These are phyloP conservation scores for Ostrea edulis DNA, from an alignment of 1,140 invertebrate species.

Conservation along the genomic window DNA sequence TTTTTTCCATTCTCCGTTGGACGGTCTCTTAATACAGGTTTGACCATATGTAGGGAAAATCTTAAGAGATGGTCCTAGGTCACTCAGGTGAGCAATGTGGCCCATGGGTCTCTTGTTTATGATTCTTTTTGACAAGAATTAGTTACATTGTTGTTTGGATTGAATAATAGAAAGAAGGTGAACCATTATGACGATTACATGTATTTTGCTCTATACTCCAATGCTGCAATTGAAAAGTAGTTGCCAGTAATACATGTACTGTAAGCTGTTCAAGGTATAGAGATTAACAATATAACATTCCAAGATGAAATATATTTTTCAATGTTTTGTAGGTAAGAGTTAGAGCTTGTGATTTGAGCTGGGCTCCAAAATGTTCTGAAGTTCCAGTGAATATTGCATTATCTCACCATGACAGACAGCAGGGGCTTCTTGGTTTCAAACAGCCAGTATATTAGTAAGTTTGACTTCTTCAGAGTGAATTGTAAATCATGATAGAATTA, in stretches of 20 bases:
- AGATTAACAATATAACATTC: neutral
- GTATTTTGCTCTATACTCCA: neutral
- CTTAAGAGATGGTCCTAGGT: too few species aligned
- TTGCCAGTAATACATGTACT: too few species aligned
- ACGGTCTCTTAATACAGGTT: too few species aligned
- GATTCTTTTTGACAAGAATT: neutral
- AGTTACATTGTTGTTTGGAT: neutral
- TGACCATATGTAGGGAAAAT: too few species aligned
- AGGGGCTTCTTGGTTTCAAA: slow-evolving; percentile 60
- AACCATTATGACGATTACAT: too few species aligned
- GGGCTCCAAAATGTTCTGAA: slow-evolving; percentile 58
- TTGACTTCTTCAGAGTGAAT: neutral
- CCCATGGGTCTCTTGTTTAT: too few species aligned
- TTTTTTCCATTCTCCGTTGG: too few species aligned
- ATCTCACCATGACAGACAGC: slow-evolving; percentile 37
- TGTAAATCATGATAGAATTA: too few species aligned
- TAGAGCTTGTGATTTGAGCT: slow-evolving; percentile 65
- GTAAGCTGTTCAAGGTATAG: neutral
- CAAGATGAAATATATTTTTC: too few species aligned
- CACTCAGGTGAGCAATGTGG: too few species aligned
- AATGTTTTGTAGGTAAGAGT: slow-evolving; percentile 52
- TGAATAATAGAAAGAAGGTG: too few species aligned
- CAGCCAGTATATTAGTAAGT: slow-evolving; percentile 63
- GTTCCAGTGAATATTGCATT: slow-evolving; percentile 59
- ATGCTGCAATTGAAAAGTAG: too few species aligned